A percentile compares a stretch with the other conserved stretches of the same genome.
These are phyloP conservation scores for Entomobrya proxima DNA, from an alignment of 2,888 invertebrate species.

Conservation along the genomic window DNA sequence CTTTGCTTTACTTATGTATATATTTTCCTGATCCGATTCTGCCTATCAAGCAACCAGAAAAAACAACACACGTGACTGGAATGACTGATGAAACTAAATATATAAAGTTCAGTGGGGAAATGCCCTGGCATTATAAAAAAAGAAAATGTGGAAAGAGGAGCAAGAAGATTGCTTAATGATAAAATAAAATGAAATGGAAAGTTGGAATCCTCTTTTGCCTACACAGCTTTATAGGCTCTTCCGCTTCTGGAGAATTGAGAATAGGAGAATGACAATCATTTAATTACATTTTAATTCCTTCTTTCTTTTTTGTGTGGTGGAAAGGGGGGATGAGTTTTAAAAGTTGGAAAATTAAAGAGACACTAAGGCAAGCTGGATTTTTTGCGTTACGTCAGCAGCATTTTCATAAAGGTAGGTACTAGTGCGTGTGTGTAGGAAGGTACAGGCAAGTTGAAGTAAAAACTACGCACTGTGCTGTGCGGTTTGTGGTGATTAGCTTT, in stretches of 20 bases:
- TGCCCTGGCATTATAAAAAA: not conserved
- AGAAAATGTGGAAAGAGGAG: not conserved
- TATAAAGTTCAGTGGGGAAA: conserved; percentile 12
- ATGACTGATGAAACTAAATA: conserved; percentile 8
- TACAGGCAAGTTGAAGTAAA: no score
- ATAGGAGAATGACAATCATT: conserved; percentile 57
- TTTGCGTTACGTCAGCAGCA: not conserved
- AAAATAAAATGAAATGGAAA: conserved; percentile 29
- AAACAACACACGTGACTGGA: conserved; percentile 42
- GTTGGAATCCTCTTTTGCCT: conserved; percentile 10
- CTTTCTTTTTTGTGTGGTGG: not conserved
- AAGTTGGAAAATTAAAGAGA: conserved; percentile 49
- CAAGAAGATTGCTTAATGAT: not conserved
- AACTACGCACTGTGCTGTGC: no score
- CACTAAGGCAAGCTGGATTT: no score
- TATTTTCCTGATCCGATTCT: not conserved
- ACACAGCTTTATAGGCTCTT: no score
- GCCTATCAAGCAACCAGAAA: not conserved
- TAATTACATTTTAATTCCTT: conserved; percentile 63
- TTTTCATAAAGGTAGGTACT: no score
- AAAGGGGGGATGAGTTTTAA: not conserved
- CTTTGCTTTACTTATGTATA: not conserved
- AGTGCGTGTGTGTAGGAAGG: no score
- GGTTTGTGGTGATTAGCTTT: conserved; percentile 52
- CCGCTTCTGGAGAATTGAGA: not conserved